phyloP scores from a whole-genome alignment of 2,113 vertebrate species.

The Hiodon tergisus region DNA sequence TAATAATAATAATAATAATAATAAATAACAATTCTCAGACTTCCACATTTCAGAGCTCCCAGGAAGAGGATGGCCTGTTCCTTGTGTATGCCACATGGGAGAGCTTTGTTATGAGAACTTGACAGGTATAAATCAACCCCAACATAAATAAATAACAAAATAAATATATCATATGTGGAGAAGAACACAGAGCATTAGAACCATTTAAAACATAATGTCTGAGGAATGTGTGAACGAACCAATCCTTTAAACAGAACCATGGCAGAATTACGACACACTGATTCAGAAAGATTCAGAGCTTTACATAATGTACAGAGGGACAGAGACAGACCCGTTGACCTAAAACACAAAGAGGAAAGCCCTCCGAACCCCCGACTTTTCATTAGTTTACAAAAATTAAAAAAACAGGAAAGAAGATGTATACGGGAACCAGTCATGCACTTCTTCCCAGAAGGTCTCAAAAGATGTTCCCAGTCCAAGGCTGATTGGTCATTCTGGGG shows the following conservation, averaged over 20 bases:
- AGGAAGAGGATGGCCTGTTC: not conserved
- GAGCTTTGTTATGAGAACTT: not conserved
- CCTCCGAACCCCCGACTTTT: slow-evolving; percentile 2
- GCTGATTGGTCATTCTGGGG: no score
- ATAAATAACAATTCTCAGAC: slow-evolving; percentile 34
- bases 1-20: slow-evolving; percentile 45
- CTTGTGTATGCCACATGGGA: not conserved
- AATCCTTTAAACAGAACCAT: slow-evolving; percentile 5
- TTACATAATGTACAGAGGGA: slow-evolving; percentile 18
- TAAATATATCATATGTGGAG: slow-evolving; percentile 8
- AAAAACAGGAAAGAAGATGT: not conserved
- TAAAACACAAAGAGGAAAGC: slow-evolving; percentile 1
- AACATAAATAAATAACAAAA: slow-evolving; percentile 21
- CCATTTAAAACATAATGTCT: not conserved
- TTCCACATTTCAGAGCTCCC: not conserved
- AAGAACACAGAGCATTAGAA: slow-evolving; percentile 13
- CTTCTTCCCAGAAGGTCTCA: slow-evolving; percentile 2
- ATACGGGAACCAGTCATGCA: slow-evolving; percentile 26
- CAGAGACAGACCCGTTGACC: not conserved
- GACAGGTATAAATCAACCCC: slow-evolving; percentile 5
- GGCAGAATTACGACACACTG: slow-evolving; percentile 9
- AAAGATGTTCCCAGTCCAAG: not conserved
- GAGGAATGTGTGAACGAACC: slow-evolving; percentile 17
- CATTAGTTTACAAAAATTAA: not conserved
- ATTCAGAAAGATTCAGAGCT: slow-evolving; percentile 7